phyloP scores from a whole-genome alignment of 2,888 invertebrate species.

The Pterobdella sp. region DNA sequence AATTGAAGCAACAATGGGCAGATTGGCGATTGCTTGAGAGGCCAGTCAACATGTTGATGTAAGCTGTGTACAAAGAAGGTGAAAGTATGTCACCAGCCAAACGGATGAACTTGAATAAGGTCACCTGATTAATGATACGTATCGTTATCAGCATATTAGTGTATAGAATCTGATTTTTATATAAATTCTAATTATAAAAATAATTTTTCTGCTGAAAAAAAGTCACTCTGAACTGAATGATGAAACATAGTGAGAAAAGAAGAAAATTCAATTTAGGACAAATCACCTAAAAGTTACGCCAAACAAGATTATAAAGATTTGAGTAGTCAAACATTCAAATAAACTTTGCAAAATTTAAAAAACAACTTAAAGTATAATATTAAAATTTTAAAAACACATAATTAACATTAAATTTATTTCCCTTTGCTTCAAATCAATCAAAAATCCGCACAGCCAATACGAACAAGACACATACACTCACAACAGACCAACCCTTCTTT shows the following conservation, averaged over 20 bases:
- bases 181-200: too few relatives aligned
- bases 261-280: too few relatives aligned
- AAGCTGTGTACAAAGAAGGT: constrained; percentile 73
- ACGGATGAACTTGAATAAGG: constrained; percentile 77
- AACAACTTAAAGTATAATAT: too few relatives aligned
- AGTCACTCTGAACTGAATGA: not conserved
- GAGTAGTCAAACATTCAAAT: too few relatives aligned
- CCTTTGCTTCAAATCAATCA: not conserved
- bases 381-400: not conserved
- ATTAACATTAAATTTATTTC: not conserved
- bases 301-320: too few relatives aligned
- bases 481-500: constrained; percentile 47
- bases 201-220: not conserved
- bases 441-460: not conserved
- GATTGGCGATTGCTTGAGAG: constrained; percentile 67
- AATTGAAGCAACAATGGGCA: constrained; percentile 69
- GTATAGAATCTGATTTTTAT: not conserved
- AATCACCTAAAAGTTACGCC: too few relatives aligned
- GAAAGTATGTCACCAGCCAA: constrained; percentile 77
- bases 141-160: not conserved
- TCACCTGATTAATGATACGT: constrained; percentile 41
- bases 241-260: too few relatives aligned
- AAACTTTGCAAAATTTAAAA: too few relatives aligned
- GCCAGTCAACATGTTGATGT: constrained; percentile 75
- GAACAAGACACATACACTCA: not conserved